Base-by-base conservation (phyloP, 2,797 vertebrate genomes). In the Pantherophis alleghaniensis region DNA sequence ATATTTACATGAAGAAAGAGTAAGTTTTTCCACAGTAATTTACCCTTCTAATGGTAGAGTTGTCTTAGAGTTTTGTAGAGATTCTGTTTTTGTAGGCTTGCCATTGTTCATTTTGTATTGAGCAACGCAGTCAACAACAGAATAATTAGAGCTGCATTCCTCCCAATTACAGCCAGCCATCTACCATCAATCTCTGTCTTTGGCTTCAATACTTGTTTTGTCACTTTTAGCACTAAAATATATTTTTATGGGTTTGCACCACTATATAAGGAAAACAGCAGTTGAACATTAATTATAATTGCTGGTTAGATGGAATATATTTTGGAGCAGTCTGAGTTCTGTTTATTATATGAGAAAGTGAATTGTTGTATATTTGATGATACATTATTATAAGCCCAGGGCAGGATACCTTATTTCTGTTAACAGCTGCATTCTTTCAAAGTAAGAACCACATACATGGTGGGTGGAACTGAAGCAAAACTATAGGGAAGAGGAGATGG, bases 211-310 rank as follows among this genome's bases (percentile, higher is more conserved):
- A 42, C 66, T 94, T 88, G 69, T 83, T 83, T 63, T 83, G 63
- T 51, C 66, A 92, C 57, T 37, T 59, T 57, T 74, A 92, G 60
- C 55, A 91, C n/a, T 32, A 66, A 56, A 92, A 89, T 92, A 47
- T 83, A 37, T 5, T 28, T 0, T 88, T 88, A 66, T 91, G 0
- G 0, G 59, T 26, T 94, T 88, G 1, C 55, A 26, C 63, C 2
- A 12, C 63, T 63, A 59, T 5, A 0, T 91, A 56, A 59, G 0
- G 0, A 14, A 22, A 22, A 13, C 0, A 0, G 0, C 2, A 63
- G 42, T 22, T 24, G 59, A 22, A 14, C 20, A 47, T 13, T 56
- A 79, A 6, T 59, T 55, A 56, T 51, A 24, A 47, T 37, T 51
- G 1, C 14, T 42, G 51, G 5, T 60, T 61, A 90, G 37, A 56